phyloP scores from a whole-genome alignment of 2,797 vertebrate species.

The Chelidonichthys spinosus region DNA sequence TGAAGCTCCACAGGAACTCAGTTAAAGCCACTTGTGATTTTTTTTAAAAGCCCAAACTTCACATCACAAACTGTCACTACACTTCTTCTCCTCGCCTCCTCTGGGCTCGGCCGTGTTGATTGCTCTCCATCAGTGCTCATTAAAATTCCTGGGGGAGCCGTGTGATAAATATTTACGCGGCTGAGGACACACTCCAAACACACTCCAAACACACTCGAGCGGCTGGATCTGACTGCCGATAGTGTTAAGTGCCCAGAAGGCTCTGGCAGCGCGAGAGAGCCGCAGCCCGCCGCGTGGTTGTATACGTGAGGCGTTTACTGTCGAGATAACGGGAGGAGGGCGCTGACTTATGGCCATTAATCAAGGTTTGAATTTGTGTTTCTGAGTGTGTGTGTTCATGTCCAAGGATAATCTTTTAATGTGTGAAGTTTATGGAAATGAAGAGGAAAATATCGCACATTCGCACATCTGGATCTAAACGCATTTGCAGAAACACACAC shows the following conservation, averaged over 20 bases:
- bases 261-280: conserved; percentile 50
- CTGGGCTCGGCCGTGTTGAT: conserved; percentile 55
- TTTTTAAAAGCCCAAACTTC: conserved; percentile 31
- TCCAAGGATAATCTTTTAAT: conserved; percentile 54
- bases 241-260: conserved; percentile 69
- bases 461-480: conserved; percentile 68
- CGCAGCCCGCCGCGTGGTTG: conserved; percentile 39
- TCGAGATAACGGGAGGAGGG: conserved; percentile 66
- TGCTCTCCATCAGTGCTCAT: conserved; percentile 77
- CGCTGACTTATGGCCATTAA: conserved; percentile 49
- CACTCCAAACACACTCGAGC: conserved; percentile 76
- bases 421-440: conserved; percentile 77
- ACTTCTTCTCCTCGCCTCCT: conserved; percentile 4
- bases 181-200: conserved; percentile 79
- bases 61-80: conserved; percentile 38
- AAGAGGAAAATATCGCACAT: conserved; percentile 64
- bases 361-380: conserved; percentile 33
- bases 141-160: conserved; percentile 77
- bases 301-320: conserved; percentile 65
- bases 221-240: conserved; percentile 67
- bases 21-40: conserved; percentile 21
- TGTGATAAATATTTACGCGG: conserved; percentile 80
- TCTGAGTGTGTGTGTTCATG: conserved; percentile 32
- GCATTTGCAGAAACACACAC: conserved; percentile 47
- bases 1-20: conserved; percentile 35